A percentile compares a stretch with the other conserved stretches of the same genome.
Conservation (phyloP, 2,888 invertebrate genomes). For the Eledona agricola region DNA sequence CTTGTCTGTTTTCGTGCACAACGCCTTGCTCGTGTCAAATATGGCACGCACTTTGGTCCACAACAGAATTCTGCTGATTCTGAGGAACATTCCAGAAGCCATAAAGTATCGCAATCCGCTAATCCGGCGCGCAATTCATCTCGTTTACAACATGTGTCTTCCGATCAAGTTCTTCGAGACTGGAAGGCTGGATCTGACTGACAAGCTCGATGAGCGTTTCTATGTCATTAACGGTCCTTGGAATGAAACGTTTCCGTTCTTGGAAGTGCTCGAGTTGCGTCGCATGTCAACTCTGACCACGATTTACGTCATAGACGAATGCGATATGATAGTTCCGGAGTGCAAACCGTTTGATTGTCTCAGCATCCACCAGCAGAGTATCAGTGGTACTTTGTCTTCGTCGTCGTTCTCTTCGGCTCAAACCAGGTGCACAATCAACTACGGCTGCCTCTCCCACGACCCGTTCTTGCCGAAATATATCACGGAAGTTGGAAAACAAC, state of each 20-base stretch:
- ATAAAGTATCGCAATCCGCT: conserved; percentile 44
- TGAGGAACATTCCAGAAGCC: conserved; percentile 41
- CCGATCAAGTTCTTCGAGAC: conserved; percentile 54
- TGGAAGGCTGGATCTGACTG: conserved; percentile 49
- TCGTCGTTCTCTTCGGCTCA: conserved; percentile 5
- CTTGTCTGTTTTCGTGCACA: conserved; percentile 50
- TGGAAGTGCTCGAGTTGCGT: conserved; percentile 51
- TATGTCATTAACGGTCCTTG: conserved; percentile 51
- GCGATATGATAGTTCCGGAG: not conserved
- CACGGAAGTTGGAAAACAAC: conserved; percentile 43
- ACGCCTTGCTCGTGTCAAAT: conserved; percentile 46
- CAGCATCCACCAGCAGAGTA: conserved; percentile 5
- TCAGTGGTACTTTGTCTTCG: not conserved
- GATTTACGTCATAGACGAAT: conserved; percentile 55
- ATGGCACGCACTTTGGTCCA: conserved; percentile 46
- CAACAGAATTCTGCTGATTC: conserved; percentile 39
- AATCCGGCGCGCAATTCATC: conserved; percentile 44
- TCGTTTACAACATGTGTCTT: conserved; percentile 49
- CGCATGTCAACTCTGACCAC: conserved; percentile 47
- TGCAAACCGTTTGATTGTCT: conserved; percentile 4
- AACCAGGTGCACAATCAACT: conserved; percentile 38
- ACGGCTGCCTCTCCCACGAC: conserved; percentile 47
- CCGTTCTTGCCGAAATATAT: conserved; percentile 49
- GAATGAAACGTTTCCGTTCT: conserved; percentile 52
- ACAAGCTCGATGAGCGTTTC: conserved; percentile 51